Evolutionary conservation across 2,888 invertebrate genomes (phyloP).

Genomic region (Eucriotettix oculatus): DNA sequence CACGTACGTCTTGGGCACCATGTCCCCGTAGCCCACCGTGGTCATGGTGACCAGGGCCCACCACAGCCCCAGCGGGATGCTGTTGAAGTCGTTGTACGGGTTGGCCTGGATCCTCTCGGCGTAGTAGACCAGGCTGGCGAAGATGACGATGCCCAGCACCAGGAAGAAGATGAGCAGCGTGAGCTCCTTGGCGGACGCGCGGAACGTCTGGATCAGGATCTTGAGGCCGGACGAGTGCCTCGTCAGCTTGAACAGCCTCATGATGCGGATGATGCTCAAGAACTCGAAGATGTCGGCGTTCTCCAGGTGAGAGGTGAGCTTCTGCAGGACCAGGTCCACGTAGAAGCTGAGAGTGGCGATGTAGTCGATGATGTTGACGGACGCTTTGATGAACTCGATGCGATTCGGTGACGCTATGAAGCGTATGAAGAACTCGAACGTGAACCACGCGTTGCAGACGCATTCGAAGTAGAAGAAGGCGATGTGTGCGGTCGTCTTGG

Average conservation of each 20-base stretch:
- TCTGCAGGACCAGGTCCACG: slow-evolving; percentile 78
- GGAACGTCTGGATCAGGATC: slow-evolving; percentile 94
- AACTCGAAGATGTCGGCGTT: slow-evolving; percentile 94
- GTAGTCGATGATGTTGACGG: slow-evolving; percentile 98
- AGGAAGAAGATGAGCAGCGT: slow-evolving; percentile 94
- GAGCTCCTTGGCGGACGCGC: slow-evolving; percentile 92
- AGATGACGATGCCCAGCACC: slow-evolving; percentile 93
- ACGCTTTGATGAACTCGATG: slow-evolving; percentile 85
- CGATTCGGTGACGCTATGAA: slow-evolving; percentile 80
- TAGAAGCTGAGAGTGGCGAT: slow-evolving; percentile 98
- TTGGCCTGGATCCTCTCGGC: slow-evolving; percentile 92
- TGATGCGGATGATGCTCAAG: slow-evolving; percentile 93
- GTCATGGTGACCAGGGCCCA: slow-evolving; percentile 99
- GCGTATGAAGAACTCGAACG: slow-evolving; percentile 82
- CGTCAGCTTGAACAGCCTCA: slow-evolving; percentile 93
- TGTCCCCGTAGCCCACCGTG: slow-evolving; percentile 95
- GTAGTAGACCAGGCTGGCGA: slow-evolving; percentile 95
- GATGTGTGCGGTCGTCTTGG: slow-evolving; percentile 87
- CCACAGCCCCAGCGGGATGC: slow-evolving; percentile 94
- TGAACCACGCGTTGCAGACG: slow-evolving; percentile 99
- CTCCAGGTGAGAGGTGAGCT: slow-evolving; percentile 78
- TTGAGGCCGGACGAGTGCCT: slow-evolving; percentile 94
- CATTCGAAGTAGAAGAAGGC: slow-evolving; percentile 98
- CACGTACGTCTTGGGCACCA: slow-evolving; percentile 95
- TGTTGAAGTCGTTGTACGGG: slow-evolving; percentile 94